Base-by-base conservation (phyloP, 2,113 vertebrate species). In the Aplodontia rufa region DNA sequence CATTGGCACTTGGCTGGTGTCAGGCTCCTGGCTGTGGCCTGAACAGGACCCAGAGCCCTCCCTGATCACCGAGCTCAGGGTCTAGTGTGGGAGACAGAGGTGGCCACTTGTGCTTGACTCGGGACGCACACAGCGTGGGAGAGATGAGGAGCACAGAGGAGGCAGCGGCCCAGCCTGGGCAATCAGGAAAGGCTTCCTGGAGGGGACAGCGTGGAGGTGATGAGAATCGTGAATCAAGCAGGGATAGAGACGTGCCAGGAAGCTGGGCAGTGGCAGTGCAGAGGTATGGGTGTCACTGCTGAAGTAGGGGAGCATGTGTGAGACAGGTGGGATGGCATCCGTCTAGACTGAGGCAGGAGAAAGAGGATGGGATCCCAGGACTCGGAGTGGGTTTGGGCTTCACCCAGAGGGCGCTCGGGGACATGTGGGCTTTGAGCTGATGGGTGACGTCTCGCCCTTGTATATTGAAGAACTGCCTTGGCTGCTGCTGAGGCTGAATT, bases 121-220 rank as follows among this genome's bases (percentile, higher is more conserved):
- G n/a, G n/a, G n/a, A n/a, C n/a, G n/a, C n/a, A n/a, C n/a, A n/a
- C n/a, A n/a, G n/a, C n/a, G 51, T 74, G 49, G 55, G 68, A 66
- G 45, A 35, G 80, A 47, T 19, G 28, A 26, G 28, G n/a, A 78
- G 62, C 93, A 30, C 26, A 11, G 49, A 26, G 17, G 66, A 47
- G 22, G 40, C 28, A 4, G 53, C 79, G 55, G 55, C 42, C 30
- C 20, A 9, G 3, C 55, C 53, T 51, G 30, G 40, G 55, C 55
- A 17, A 37, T 82, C 91, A 66, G 74, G 79, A 68, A 69, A 45
- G 79, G 47, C 84, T 92, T 89, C 74, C 91, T 58, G 79, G 79
- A 91, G 66, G 87, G 45, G 79, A 68, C 7, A 11, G 66, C 37
- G 8, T 53, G n/a, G 37, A 26, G 71, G 60, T 20, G 62, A 49